Evolutionary conservation across 1,140 invertebrate genomes (phyloP), one percentile per base, ranked within the genome.

Genomic region (Cyclargus thomasi): DNA sequence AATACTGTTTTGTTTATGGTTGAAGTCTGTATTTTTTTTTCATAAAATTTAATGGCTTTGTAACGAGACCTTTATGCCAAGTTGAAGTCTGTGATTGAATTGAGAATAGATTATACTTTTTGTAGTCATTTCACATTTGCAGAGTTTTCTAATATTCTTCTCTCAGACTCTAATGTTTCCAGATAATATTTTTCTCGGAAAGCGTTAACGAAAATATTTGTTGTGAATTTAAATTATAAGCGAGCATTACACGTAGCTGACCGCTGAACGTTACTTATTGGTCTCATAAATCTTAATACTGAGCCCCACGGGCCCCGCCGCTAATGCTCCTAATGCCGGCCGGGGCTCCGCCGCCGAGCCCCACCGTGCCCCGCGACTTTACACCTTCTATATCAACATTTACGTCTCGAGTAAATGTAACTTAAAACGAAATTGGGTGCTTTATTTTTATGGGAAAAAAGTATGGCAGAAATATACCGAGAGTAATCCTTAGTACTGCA

Each of bases 211-310:
- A 59, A 35, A 20, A 65, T 57, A 66, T 36, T 57, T 55, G 29
- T 59, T 57, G n/a, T 35, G 35, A 36, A 14, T 55, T n/a, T 22
- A 71, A 64, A 70, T 73, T 63, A 74, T 65, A 67, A 69, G 70
- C 55, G 65, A 69, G 66, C 65, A 69, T 67, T 63, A 68, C 35
- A 68, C 22, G 68, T 53, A 53, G 53, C 11, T 72, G 69, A 70
- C 65, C 69, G 71, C 64, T 71, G 70, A 71, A 64, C 72, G 69
- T 81, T 76, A 82, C 67, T 81, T 84, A 81, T 82, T 74, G 76
- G 74, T 65, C 72, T 77, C 82, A 85, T 85, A 85, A 85, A 85
- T 85, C 83, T 85, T 81, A 80, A 85, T 85, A 75, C 72, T 55
- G 71, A 71, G 67, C 64, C 62, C 72, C 69, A 65, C 62, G 70